Evolutionary conservation across 2,113 vertebrate species (phyloP).

Genomic region (Camarhynchus parvulus): DNA sequence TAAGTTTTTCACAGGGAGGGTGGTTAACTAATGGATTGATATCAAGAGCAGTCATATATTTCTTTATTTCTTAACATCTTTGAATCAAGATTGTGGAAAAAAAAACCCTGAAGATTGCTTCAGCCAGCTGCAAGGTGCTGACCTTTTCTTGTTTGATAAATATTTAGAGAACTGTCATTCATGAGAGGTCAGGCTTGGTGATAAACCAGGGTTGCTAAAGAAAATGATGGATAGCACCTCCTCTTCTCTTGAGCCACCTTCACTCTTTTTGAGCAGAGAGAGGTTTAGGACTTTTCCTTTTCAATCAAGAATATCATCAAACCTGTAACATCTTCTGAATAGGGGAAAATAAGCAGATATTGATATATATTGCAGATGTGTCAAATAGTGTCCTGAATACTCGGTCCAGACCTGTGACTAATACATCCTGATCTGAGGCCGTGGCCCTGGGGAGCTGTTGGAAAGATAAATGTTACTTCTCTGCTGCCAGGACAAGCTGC

Average conservation of each 20-base stretch:
- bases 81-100: neutral
- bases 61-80: neutral
- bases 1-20: neutral
- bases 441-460: neutral
- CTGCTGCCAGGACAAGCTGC: neutral
- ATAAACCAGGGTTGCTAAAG: neutral
- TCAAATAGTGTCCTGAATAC: neutral
- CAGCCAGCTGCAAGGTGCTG: neutral
- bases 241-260: neutral
- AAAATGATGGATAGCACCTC: neutral
- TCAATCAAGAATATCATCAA: neutral
- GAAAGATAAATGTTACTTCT: neutral
- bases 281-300: neutral
- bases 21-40: neutral
- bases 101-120: neutral
- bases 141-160: neutral
- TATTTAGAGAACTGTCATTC: neutral
- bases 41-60: neutral
- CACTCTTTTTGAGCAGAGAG: neutral
- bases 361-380: neutral
- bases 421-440: neutral
- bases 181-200: accelerated
- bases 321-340: neutral
- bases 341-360: neutral
- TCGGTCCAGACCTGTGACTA: neutral